A percentile compares a stretch with the other conserved stretches of the same genome.
Evolutionary conservation across 2,797 vertebrate species (phyloP).

Genomic region (Macrochelys suwanniensis): DNA sequence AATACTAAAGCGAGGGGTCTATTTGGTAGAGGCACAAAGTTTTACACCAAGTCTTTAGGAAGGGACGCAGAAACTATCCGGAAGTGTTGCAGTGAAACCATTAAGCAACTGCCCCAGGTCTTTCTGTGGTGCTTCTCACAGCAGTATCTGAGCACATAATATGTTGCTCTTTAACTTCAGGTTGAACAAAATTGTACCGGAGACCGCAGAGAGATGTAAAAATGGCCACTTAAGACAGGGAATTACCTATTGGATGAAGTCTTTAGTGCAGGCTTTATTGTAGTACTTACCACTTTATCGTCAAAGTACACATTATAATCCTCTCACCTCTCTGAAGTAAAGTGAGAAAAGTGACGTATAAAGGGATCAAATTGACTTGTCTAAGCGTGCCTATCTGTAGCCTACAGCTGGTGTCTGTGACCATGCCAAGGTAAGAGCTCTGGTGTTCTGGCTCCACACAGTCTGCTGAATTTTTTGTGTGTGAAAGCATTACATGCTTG

Average conservation of each 20-base stretch:
- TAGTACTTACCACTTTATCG: background rate
- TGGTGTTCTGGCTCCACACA: background rate
- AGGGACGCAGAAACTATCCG: background rate
- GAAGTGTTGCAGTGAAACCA: background rate
- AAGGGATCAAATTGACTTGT: background rate
- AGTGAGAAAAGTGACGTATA: background rate
- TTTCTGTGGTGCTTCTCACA: background rate
- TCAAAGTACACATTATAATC: background rate
- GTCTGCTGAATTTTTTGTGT: background rate
- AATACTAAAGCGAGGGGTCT: background rate
- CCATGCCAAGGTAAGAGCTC: background rate
- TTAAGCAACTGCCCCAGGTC: fast-evolving
- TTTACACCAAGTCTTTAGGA: background rate
- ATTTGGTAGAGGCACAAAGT: background rate
- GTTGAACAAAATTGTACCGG: background rate
- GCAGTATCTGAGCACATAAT: fast-evolving
- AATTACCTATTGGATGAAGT: background rate
- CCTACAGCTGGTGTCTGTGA: background rate
- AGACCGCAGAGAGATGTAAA: background rate
- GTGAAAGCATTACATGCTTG: background rate
- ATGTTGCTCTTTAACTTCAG: background rate
- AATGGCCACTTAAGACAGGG: background rate
- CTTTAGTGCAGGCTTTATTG: background rate
- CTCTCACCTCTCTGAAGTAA: background rate
- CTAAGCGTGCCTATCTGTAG: background rate